These are phyloP conservation scores for Percina caprodes DNA, from an alignment of 2,113 vertebrate genomes.

Conservation along the genomic window DNA sequence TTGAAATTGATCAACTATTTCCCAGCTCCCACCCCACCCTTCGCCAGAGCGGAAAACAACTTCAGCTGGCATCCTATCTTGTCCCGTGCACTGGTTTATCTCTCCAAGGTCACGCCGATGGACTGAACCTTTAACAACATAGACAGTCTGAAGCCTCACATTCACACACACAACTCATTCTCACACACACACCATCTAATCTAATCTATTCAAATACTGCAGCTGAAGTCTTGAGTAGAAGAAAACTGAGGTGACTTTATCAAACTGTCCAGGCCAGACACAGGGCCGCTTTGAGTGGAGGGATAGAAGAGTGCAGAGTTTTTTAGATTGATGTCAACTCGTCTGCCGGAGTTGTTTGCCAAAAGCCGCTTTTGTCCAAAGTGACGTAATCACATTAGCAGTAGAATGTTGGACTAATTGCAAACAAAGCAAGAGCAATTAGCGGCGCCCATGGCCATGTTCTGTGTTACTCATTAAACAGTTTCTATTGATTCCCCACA, in stretches of 20 bases:
- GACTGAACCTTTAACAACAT: too few relatives aligned
- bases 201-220: background rate
- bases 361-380: constrained; percentile 41
- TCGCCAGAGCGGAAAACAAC: too few relatives aligned
- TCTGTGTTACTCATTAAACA: constrained; percentile 59
- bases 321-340: constrained; percentile 35
- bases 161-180: too few relatives aligned
- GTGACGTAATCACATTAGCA: constrained; percentile 65
- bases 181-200: too few relatives aligned
- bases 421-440: constrained; percentile 74
- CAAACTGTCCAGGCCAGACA: constrained; percentile 18
- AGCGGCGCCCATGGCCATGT: constrained; percentile 44
- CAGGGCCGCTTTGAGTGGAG: background rate
- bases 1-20: too few relatives aligned
- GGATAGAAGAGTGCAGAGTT: constrained; percentile 12
- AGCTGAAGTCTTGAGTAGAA: background rate
- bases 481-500: constrained; percentile 50
- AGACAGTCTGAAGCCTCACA: too few relatives aligned
- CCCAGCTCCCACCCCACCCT: too few relatives aligned
- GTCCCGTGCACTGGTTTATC: too few relatives aligned
- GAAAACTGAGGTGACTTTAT: constrained; percentile 1
- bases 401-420: constrained; percentile 66
- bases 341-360: constrained; percentile 39
- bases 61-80: too few relatives aligned
- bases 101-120: too few relatives aligned